Evolutionary conservation across 1,140 invertebrate genomes (phyloP).

Genomic region (Panagrolaimus sp.): DNA sequence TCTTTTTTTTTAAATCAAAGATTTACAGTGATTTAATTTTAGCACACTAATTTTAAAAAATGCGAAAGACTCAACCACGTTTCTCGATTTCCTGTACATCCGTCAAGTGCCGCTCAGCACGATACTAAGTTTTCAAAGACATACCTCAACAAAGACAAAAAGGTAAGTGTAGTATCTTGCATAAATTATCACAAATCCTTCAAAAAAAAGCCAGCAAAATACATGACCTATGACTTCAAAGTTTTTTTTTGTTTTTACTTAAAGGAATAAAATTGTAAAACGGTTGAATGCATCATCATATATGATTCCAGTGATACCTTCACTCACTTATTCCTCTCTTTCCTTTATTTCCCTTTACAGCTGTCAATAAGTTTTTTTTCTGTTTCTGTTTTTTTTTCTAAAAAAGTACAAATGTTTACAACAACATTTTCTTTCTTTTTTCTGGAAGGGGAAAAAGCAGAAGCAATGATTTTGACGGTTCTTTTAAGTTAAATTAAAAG

Average conservation of each 20-base stretch:
- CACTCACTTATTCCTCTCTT: neutral
- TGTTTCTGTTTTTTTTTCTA: neutral
- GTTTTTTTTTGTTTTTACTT: no score
- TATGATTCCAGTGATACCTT: neutral
- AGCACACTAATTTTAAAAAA: constrained; percentile 56
- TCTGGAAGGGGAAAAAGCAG: no score
- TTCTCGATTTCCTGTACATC: constrained; percentile 49
- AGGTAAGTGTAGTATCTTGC: constrained; percentile 36
- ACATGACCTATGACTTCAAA: no score
- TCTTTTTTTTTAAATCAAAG: neutral
- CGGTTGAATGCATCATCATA: neutral
- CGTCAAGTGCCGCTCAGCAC: constrained; percentile 40
- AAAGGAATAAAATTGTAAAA: no score
- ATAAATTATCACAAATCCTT: neutral
- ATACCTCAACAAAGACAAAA: constrained; percentile 55
- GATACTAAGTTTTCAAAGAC: constrained; percentile 54
- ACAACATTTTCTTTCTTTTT: neutral
- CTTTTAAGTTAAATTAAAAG: no score
- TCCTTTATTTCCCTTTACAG: no score
- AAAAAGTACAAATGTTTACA: neutral
- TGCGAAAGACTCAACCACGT: constrained; percentile 54
- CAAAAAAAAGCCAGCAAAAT: no score
- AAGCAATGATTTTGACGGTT: no score
- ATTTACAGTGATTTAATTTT: constrained; percentile 27
- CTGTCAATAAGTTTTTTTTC: neutral